phyloP scores from a whole-genome alignment of 1,140 invertebrate species.

The Carposina sasakii region DNA sequence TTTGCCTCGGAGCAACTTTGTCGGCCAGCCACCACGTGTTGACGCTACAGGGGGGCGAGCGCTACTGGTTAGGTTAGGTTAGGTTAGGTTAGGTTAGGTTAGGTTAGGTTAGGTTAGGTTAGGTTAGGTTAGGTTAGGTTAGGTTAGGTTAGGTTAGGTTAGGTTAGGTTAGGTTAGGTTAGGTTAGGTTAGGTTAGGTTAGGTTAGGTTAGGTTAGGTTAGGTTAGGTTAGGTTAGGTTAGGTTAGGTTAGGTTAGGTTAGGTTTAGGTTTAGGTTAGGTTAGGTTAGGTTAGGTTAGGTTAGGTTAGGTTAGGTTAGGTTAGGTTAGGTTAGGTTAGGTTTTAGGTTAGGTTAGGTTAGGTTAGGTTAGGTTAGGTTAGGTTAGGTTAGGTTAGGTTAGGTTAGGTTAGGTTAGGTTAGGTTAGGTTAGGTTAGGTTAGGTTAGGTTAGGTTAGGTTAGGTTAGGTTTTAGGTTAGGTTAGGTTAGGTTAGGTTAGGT shows the following conservation, averaged over 20 bases:
- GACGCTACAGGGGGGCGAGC: too few species aligned
- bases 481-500: slow-evolving; percentile 63
- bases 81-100: slow-evolving; percentile 32
- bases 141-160: slow-evolving; percentile 2
- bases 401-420: slow-evolving; percentile 31
- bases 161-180: slow-evolving; percentile 4
- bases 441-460: slow-evolving; percentile 33
- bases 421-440: slow-evolving; percentile 33
- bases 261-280: slow-evolving; percentile 43
- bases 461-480: slow-evolving; percentile 42
- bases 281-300: slow-evolving; percentile 28
- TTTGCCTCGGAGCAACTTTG: too few species aligned
- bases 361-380: slow-evolving; percentile 65
- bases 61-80: slow-evolving; percentile 9
- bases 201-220: slow-evolving; percentile 10
- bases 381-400: slow-evolving; percentile 16
- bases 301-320: slow-evolving; percentile 38
- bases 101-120: slow-evolving; percentile 28
- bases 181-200: slow-evolving; percentile 10
- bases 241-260: slow-evolving; percentile 56
- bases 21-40: too few species aligned
- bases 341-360: slow-evolving; percentile 40
- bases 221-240: slow-evolving; percentile 39
- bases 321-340: slow-evolving; percentile 28
- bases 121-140: slow-evolving; percentile 23